Evolutionary conservation across 1,140 invertebrate genomes (phyloP), one percentile per base, ranked within the genome.

Genomic region (Pomacea maculata): DNA sequence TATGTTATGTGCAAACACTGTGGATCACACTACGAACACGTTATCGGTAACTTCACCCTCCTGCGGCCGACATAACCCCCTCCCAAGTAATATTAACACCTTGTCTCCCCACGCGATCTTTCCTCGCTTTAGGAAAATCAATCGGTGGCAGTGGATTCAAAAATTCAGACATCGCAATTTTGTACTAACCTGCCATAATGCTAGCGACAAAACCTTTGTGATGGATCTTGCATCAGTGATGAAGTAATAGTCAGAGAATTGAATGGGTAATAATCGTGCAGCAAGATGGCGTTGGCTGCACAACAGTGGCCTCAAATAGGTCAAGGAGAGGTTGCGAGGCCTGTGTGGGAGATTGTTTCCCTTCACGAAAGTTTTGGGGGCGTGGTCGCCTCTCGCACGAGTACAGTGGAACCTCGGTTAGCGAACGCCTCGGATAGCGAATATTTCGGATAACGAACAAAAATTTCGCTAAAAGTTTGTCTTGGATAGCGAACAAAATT

Each of bases 51-150:
- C 19, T 77, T 77, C 64, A 77, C 75, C 75, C 75, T 77, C 67
- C 75, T 9, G 75, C 64, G 19, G 75, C 75, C 64, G 57, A 77
- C 64, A 52, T 77, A 77, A 77, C 75, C 75, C 75, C 57, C 57
- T 61, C 65, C 54, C 29, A 29, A 68, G 9, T 9, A 12, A 63
- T 52, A 14, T 77, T 75, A 75, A 75, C 73, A 75, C 73, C 54
- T 75, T 57, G 55, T 21, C 52, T 54, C n/a, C 64, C 45, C 15
- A 21, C 14, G n/a, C 21, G 12, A 17, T 61, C 15, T 61, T 61
- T 1, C 11, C 34, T 14, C 15, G 15, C 57, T 61, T 61, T 61
- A 61, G 11, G 57, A 61, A 61, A 61, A 6, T 61, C 9, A 61
- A 14, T 1, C 1, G 1, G 57, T 61, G 57, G 11, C 4, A 11